phyloP scores from a whole-genome alignment of 1,140 invertebrate genomes.

The Eumaeus atala region DNA sequence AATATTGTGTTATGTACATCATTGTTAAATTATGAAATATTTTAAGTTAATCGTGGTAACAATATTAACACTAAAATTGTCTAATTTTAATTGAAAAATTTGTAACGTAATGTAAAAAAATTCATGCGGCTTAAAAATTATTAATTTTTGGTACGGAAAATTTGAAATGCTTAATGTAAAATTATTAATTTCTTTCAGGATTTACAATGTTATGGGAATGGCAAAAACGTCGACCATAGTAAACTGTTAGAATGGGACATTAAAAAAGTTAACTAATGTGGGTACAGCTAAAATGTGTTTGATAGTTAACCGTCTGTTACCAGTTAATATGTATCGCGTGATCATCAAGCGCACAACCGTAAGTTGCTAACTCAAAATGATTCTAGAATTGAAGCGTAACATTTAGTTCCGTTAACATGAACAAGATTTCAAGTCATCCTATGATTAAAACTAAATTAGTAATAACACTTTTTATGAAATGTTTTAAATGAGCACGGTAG shows the following conservation, averaged over 20 bases:
- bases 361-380: conserved; percentile 2
- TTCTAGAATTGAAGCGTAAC: conserved; percentile 6
- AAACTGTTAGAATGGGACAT: background rate
- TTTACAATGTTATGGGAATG: conserved; percentile 2
- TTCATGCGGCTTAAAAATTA: background rate
- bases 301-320: too few relatives aligned
- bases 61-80: conserved; percentile 2
- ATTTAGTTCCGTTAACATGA: background rate
- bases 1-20: background rate
- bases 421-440: conserved; percentile 1
- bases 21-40: conserved; percentile 4
- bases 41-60: conserved; percentile 1
- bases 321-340: background rate
- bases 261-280: too few relatives aligned
- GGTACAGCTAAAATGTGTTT: too few relatives aligned
- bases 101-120: background rate
- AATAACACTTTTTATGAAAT: too few relatives aligned
- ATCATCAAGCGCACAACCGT: background rate
- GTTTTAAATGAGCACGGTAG: too few relatives aligned
- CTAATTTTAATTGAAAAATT: conserved; percentile 1
- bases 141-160: conserved; percentile 6
- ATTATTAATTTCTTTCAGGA: background rate
- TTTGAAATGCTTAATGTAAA: conserved; percentile 5
- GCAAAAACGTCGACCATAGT: conserved; percentile 3
- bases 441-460: background rate